Conservation (phyloP, 1,140 invertebrate genomes). For the Drosophila malerkotliana region DNA sequence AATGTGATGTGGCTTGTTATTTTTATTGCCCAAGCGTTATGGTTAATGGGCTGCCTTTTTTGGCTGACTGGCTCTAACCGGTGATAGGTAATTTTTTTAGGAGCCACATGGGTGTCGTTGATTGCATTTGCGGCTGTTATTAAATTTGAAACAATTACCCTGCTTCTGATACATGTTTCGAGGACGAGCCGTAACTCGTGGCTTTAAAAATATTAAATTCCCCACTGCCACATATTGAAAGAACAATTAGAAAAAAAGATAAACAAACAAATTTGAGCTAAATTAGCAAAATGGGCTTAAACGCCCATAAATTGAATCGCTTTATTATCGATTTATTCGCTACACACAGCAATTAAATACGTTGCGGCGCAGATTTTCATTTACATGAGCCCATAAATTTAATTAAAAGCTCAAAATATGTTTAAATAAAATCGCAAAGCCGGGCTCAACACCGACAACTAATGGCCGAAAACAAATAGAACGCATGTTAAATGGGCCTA, state of each 20-base stretch:
- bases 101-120: constrained; percentile 50
- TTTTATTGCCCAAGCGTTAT: constrained; percentile 59
- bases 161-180: background rate
- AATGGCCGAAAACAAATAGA: constrained; percentile 45
- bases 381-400: constrained; percentile 44
- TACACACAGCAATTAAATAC: constrained; percentile 32
- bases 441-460: constrained; percentile 32
- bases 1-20: constrained; percentile 70
- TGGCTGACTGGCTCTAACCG: constrained; percentile 13
- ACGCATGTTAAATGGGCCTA: constrained; percentile 38
- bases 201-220: background rate
- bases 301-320: constrained; percentile 39
- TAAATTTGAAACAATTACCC: constrained; percentile 28
- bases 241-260: background rate
- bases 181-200: background rate
- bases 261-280: constrained; percentile 19
- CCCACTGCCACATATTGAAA: background rate
- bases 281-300: constrained; percentile 43
- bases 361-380: constrained; percentile 44
- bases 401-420: constrained; percentile 34
- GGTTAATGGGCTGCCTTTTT: constrained; percentile 36
- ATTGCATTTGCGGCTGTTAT: constrained; percentile 27
- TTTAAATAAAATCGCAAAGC: constrained; percentile 49
- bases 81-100: constrained; percentile 65
- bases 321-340: constrained; percentile 30